Percentiles rank a stretch among this genome's conserved stretches.
Conservation (phyloP, 2,797 vertebrate species). For the Alca torda region DNA sequence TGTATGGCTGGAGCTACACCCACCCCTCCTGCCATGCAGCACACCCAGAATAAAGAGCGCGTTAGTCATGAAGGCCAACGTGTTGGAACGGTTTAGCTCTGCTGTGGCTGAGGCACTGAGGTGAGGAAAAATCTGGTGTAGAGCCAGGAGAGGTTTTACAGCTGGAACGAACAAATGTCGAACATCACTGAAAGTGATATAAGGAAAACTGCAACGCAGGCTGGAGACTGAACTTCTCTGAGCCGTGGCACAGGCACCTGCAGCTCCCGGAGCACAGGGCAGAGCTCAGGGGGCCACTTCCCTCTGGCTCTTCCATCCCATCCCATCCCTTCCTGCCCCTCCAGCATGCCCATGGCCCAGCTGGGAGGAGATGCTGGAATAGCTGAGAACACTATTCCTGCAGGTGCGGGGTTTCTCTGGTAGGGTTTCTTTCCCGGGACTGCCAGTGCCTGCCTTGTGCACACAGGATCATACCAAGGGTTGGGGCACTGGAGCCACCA, state of each 20-base stretch:
- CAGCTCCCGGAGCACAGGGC: not conserved
- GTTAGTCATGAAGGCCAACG: fast-evolving
- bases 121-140: not conserved
- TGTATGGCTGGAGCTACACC: fast-evolving
- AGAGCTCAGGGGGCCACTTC: not conserved
- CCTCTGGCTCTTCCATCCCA: not conserved
- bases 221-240: not conserved
- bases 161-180: conserved; percentile 35
- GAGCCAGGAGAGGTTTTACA: conserved; percentile 53
- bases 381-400: fast-evolving
- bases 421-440: not conserved
- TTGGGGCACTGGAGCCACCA: too few species aligned
- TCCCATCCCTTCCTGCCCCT: not conserved
- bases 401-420: not conserved
- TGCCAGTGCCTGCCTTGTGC: not conserved
- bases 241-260: not conserved
- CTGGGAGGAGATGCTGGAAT: not conserved
- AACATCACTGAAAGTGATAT: not conserved
- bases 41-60: fast-evolving
- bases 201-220: not conserved
- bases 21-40: not conserved
- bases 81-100: not conserved
- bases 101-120: not conserved
- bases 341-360: fast-evolving
- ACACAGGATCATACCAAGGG: fast-evolving